These are phyloP conservation scores for Calameuta filiformis DNA, from an alignment of 2,888 invertebrate species.

Conservation along the genomic window DNA sequence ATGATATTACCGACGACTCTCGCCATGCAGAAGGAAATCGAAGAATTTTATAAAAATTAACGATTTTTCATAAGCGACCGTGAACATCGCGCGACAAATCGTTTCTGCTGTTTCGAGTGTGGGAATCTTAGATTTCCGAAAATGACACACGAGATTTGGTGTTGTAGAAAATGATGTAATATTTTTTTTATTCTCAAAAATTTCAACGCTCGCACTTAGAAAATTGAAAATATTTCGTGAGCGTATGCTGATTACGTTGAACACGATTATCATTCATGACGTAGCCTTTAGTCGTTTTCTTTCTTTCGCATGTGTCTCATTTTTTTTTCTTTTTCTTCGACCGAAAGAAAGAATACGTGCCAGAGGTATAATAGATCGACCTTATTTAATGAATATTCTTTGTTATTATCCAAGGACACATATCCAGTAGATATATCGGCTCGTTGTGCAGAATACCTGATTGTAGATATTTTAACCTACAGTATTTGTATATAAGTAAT, in stretches of 20 bases:
- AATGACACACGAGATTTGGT: not conserved
- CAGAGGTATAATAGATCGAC: slow-evolving; percentile 15
- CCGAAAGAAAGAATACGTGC: slow-evolving; percentile 21
- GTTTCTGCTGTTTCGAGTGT: not conserved
- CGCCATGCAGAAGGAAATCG: not conserved
- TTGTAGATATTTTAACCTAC: slow-evolving; percentile 28
- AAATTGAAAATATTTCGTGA: not conserved
- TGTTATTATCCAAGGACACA: slow-evolving; percentile 39
- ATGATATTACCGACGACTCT: not conserved
- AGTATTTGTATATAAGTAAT: slow-evolving; percentile 39
- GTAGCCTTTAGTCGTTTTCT: not conserved
- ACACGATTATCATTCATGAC: not conserved
- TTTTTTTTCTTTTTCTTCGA: not conserved
- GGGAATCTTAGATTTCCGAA: not conserved
- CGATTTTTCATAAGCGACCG: not conserved
- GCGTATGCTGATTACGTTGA: not conserved
- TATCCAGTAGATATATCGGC: slow-evolving; percentile 29
- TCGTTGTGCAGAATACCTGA: slow-evolving; percentile 13
- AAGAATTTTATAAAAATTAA: not conserved
- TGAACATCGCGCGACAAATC: not conserved
- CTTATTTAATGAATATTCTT: slow-evolving; percentile 20
- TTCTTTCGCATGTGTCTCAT: not conserved
- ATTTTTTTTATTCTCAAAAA: not conserved
- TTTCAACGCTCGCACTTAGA: not conserved
- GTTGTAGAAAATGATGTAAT: not conserved